Evolutionary conservation across 2,113 vertebrate genomes (phyloP).

Genomic region (Hippocampus guttulatus): DNA sequence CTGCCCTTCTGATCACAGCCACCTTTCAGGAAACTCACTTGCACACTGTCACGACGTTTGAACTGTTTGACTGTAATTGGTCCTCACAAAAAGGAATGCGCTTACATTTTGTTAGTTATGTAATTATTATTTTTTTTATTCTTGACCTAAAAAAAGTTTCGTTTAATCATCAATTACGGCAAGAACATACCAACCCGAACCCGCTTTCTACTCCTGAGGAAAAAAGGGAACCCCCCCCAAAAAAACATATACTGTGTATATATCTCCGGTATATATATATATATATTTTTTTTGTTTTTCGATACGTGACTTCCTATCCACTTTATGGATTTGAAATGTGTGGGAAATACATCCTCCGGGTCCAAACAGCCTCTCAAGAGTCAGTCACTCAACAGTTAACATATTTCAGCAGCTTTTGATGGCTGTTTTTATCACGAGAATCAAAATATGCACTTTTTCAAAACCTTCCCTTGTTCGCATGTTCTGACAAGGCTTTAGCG

Average conservation of each 20-base stretch:
- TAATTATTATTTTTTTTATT: no score
- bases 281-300: no score
- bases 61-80: neutral
- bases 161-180: no score
- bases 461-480: constrained; percentile 48
- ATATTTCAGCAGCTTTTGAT: constrained; percentile 37
- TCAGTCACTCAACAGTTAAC: constrained; percentile 56
- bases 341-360: neutral
- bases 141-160: no score
- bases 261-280: no score
- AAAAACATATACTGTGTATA: no score
- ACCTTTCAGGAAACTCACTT: constrained; percentile 3
- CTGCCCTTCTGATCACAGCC: neutral
- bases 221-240: no score
- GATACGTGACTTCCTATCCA: neutral
- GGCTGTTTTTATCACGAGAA: constrained; percentile 64
- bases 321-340: no score
- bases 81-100: no score
- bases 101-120: no score
- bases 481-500: constrained; percentile 56
- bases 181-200: no score
- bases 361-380: neutral
- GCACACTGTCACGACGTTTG: neutral
- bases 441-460: constrained; percentile 66
- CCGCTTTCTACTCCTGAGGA: no score